Evolutionary conservation across 2,113 vertebrate genomes (phyloP).

Genomic region (Ciconia boyciana): DNA sequence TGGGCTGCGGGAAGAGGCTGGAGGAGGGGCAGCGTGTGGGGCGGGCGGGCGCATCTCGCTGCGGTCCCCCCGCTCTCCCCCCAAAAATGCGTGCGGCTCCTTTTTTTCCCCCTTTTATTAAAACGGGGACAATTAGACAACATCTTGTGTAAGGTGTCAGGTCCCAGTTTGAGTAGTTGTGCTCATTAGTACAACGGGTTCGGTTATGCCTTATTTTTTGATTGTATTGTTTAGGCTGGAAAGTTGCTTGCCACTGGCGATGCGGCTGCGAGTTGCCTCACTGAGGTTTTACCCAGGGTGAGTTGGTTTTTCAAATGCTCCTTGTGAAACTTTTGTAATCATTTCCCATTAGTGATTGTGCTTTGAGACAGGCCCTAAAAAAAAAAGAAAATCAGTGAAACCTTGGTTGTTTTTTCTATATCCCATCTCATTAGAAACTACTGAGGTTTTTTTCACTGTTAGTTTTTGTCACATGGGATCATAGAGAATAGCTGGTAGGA

Average conservation of each 20-base stretch:
- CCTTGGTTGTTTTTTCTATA: not conserved
- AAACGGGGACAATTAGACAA: not conserved
- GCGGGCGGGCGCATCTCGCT: rapidly evolving
- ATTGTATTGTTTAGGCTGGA: constrained; percentile 73
- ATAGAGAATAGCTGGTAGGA: not conserved
- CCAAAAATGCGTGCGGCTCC: rapidly evolving
- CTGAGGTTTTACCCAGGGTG: constrained; percentile 73
- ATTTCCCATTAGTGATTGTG: not conserved
- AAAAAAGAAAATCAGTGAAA: not conserved
- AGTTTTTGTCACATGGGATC: not conserved
- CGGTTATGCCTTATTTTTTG: not conserved
- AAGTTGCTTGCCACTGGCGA: constrained; percentile 68
- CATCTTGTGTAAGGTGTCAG: not conserved
- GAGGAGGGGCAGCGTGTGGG: not conserved
- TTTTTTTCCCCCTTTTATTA: rapidly evolving
- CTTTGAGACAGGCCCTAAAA: not conserved
- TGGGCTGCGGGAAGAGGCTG: not conserved
- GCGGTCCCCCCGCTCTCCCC: rapidly evolving
- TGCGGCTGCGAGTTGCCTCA: constrained; percentile 66
- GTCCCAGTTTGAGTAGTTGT: not conserved
- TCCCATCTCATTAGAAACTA: not conserved
- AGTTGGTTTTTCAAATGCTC: not conserved
- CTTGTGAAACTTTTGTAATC: not conserved
- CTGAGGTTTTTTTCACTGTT: rapidly evolving
- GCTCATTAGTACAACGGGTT: not conserved